These are phyloP conservation scores for Falco rusticolus DNA, from an alignment of 2,797 vertebrate genomes.

Conservation along the genomic window DNA sequence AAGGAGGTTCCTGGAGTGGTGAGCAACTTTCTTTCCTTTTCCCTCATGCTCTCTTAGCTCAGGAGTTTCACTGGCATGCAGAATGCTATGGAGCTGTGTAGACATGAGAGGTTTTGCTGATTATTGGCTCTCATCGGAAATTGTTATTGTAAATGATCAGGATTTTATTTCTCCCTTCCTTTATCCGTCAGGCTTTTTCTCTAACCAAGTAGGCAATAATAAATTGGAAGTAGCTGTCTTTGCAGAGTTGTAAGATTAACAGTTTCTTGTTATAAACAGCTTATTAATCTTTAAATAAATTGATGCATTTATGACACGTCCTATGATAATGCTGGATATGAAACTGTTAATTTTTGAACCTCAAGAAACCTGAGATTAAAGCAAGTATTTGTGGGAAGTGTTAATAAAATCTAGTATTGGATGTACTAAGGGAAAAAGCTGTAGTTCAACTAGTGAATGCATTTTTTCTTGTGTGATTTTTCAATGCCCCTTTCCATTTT, in stretches of 20 bases:
- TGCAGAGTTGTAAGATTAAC: background rate
- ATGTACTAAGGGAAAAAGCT: background rate
- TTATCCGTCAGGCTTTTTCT: background rate
- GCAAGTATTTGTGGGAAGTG: background rate
- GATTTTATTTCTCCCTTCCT: background rate
- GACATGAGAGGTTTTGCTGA: background rate
- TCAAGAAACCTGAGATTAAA: background rate
- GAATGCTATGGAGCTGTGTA: conserved; percentile 59
- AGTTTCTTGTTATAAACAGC: background rate
- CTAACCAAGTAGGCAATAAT: background rate
- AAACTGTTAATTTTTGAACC: background rate
- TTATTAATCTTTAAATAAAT: background rate
- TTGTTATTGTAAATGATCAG: background rate
- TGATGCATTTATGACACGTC: background rate
- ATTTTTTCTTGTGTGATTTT: background rate
- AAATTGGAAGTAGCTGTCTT: background rate
- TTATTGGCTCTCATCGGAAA: background rate
- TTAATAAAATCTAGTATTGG: background rate
- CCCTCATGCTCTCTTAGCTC: conserved; percentile 51
- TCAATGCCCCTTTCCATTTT: conserved; percentile 23
- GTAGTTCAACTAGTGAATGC: background rate
- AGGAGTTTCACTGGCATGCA: conserved; percentile 62
- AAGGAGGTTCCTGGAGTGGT: conserved; percentile 66
- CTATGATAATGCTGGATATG: background rate
- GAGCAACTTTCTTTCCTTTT: conserved; percentile 69